These are phyloP conservation scores for Nemurella pictetii DNA, from an alignment of 2,888 invertebrate genomes.

Conservation along the genomic window DNA sequence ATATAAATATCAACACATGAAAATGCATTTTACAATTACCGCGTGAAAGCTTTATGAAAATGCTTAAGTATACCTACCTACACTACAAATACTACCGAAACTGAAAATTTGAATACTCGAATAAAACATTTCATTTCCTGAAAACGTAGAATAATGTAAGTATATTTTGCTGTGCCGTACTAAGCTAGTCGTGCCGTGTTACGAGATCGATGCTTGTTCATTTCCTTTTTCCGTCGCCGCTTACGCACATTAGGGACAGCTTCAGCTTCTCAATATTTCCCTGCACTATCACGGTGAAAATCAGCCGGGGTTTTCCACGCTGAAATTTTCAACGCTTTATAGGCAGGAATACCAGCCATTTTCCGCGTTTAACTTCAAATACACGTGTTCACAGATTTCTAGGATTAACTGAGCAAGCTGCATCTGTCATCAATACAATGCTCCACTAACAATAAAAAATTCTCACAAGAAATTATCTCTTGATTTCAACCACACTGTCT, in stretches of 20 bases:
- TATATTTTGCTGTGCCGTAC: background rate
- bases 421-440: background rate
- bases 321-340: background rate
- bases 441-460: too few relatives aligned
- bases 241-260: background rate
- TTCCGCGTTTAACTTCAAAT: background rate
- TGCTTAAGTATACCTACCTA: background rate
- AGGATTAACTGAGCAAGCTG: background rate
- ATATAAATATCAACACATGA: background rate
- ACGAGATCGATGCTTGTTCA: background rate
- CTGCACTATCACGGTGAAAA: background rate
- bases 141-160: background rate
- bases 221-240: background rate
- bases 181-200: background rate
- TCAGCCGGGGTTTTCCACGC: background rate
- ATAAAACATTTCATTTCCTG: constrained; percentile 14
- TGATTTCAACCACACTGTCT: background rate
- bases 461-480: background rate
- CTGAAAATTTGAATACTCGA: background rate
- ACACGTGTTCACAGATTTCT: background rate
- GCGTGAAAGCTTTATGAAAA: background rate
- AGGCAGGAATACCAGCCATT: background rate
- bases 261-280: background rate
- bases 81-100: background rate
- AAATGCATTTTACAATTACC: background rate